phyloP scores from a whole-genome alignment of 2,888 invertebrate genomes.

The Pedicia rivosa region DNA sequence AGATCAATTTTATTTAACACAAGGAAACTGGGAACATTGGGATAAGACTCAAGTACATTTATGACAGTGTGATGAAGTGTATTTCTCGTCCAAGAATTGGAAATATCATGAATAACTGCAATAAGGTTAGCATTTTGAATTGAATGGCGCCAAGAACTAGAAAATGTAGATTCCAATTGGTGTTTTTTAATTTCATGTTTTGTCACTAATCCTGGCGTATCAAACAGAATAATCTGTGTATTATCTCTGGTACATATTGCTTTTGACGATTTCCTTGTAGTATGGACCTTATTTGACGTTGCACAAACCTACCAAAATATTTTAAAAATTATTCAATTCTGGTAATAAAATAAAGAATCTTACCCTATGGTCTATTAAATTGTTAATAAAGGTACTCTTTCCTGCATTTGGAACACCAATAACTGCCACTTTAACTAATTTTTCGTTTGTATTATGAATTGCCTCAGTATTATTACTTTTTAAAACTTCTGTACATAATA shows the following conservation, averaged over 20 bases:
- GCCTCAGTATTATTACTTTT: background rate
- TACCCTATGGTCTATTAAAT: slow-evolving; percentile 63
- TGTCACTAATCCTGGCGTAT: slow-evolving; percentile 82
- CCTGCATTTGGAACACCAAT: slow-evolving; percentile 91
- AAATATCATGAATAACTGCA: slow-evolving; percentile 74
- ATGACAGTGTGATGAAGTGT: slow-evolving; percentile 52
- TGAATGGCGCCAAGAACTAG: slow-evolving; percentile 34
- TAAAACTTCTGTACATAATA: background rate
- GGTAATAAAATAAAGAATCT: background rate
- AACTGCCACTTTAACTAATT: slow-evolving; percentile 59
- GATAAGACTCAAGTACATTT: slow-evolving; percentile 45
- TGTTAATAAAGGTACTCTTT: slow-evolving; percentile 89
- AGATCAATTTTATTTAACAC: slow-evolving; percentile 81
- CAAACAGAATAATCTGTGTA: slow-evolving; percentile 79
- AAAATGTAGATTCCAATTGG: slow-evolving; percentile 38
- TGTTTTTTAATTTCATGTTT: slow-evolving; percentile 39
- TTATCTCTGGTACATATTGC: slow-evolving; percentile 59
- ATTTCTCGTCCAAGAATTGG: slow-evolving; percentile 50
- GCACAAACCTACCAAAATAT: slow-evolving; percentile 56
- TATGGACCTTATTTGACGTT: slow-evolving; percentile 82
- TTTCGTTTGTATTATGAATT: slow-evolving; percentile 11
- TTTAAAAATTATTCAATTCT: slow-evolving; percentile 13
- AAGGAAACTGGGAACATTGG: slow-evolving; percentile 48
- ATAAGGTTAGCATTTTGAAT: slow-evolving; percentile 60
- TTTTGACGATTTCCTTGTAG: slow-evolving; percentile 56